phyloP scores from a whole-genome alignment of 2,888 invertebrate genomes.

The Pollenia labialis region DNA sequence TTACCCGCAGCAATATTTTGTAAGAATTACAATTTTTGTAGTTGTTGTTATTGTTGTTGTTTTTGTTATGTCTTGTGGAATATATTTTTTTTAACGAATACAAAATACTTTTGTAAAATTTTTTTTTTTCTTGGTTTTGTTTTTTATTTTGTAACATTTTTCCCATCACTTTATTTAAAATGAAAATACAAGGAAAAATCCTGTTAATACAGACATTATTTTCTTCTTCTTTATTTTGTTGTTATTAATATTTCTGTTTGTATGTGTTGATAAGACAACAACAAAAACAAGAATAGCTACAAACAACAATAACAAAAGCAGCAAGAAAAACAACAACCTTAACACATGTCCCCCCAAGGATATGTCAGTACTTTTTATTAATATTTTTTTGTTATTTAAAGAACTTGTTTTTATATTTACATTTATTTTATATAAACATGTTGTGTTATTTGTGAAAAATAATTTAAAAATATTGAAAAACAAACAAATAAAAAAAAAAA shows the following conservation, averaged over 20 bases:
- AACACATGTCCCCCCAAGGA: constrained; percentile 66
- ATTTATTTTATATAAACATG: not conserved
- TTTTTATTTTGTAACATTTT: constrained; percentile 39
- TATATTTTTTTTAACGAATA: not conserved
- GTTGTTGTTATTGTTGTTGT: constrained; percentile 7
- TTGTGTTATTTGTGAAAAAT: constrained; percentile 22
- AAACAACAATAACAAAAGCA: not conserved
- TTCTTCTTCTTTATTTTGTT: constrained; percentile 14
- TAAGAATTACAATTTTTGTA: constrained; percentile 9
- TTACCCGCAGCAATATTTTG: constrained; percentile 46
- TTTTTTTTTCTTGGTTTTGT: not conserved
- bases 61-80: constrained; percentile 28
- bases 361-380: constrained; percentile 54
- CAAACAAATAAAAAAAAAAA: not conserved
- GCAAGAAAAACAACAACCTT: constrained; percentile 36
- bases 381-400: constrained; percentile 39
- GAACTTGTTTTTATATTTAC: constrained; percentile 6
- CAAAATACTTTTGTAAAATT: not conserved
- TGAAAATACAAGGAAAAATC: constrained; percentile 38
- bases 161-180: constrained; percentile 57
- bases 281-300: constrained; percentile 17
- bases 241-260: constrained; percentile 27
- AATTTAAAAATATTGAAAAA: not conserved
- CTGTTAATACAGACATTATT: constrained; percentile 32
- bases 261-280: constrained; percentile 46